These are phyloP conservation scores for Saiga tatarica DNA, from an alignment of 2,113 vertebrate genomes.

Conservation along the genomic window DNA sequence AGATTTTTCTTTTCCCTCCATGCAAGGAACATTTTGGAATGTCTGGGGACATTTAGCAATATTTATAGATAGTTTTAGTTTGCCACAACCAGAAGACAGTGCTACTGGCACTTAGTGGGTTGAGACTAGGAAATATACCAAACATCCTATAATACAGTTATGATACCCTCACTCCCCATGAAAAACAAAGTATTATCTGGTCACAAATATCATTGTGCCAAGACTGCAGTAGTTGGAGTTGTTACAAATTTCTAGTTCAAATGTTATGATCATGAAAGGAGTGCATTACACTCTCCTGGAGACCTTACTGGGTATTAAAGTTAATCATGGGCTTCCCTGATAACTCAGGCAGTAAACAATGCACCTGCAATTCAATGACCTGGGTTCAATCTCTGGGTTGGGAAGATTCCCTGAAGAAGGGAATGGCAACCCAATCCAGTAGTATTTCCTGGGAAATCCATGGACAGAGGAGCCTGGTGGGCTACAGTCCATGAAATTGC, in stretches of 20 bases:
- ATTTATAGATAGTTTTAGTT: neutral
- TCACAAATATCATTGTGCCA: no score
- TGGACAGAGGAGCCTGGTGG: neutral
- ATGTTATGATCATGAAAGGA: no score
- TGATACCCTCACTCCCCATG: accelerated
- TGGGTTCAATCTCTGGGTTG: neutral
- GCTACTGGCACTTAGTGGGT: neutral
- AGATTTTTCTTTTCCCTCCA: accelerated
- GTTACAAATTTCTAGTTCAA: no score
- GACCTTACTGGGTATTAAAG: neutral
- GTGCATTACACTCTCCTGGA: no score
- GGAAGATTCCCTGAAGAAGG: neutral
- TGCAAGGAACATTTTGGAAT: neutral
- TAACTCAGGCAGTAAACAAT: neutral
- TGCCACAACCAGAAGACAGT: neutral
- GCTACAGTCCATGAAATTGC: neutral
- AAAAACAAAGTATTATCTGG: neutral
- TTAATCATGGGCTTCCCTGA: neutral
- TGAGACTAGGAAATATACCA: neutral
- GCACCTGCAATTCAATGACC: neutral
- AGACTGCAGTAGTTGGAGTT: no score
- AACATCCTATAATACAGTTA: neutral
- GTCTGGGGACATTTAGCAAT: neutral
- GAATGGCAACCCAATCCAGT: neutral
- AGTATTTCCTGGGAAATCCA: neutral